Evolutionary conservation across 1,140 invertebrate species (phyloP).

Genomic region (Lepidurus couesii): DNA sequence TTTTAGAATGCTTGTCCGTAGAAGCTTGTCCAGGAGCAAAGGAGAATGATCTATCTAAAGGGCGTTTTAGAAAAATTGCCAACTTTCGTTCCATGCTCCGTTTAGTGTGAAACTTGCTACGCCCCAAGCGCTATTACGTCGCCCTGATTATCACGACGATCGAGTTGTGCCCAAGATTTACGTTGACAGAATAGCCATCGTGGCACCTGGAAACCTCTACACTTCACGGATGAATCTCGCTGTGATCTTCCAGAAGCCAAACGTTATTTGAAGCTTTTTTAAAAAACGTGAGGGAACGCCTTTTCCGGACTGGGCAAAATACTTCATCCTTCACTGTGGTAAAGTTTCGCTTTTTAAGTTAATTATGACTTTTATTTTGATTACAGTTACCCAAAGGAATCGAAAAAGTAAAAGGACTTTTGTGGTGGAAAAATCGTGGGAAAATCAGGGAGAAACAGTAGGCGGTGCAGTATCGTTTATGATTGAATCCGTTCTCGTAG

Average conservation of each 20-base stretch:
- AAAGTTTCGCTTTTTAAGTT: too few relatives aligned
- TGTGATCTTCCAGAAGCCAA: background rate
- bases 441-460: background rate
- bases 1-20: too few relatives aligned
- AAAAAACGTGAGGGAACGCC: too few relatives aligned
- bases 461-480: background rate
- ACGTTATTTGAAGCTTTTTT: background rate
- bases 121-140: background rate
- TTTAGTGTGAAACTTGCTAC: background rate
- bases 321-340: too few relatives aligned
- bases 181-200: background rate
- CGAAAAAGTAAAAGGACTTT: too few relatives aligned
- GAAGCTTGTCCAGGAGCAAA: too few relatives aligned
- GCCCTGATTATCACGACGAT: background rate
- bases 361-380: too few relatives aligned
- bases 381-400: too few relatives aligned
- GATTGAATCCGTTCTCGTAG: constrained; percentile 6
- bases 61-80: background rate
- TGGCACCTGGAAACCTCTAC: background rate
- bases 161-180: constrained; percentile 8
- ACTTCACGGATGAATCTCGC: background rate
- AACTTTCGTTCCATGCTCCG: background rate
- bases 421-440: background rate
- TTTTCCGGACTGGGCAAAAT: too few relatives aligned
- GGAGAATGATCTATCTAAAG: background rate